phyloP scores from a whole-genome alignment of 2,888 invertebrate genomes.

The Idaea dimidiata region DNA sequence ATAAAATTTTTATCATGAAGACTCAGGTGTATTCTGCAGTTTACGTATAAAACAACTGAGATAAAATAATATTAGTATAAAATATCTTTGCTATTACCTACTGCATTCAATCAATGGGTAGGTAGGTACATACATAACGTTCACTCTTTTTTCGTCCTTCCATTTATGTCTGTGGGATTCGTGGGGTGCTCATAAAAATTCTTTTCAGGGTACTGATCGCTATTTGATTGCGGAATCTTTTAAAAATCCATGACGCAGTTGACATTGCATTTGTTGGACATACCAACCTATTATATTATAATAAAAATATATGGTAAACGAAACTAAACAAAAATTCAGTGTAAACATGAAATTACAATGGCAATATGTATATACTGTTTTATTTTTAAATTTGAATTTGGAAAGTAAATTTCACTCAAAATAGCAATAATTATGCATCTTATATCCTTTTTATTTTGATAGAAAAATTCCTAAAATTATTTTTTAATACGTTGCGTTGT shows the following conservation, averaged over 20 bases:
- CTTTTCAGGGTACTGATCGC: conserved; percentile 66
- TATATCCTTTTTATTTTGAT: too few species aligned
- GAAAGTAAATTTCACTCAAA: too few species aligned
- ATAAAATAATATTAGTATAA: conserved; percentile 38
- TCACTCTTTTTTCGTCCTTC: conserved; percentile 41
- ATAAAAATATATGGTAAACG: too few species aligned
- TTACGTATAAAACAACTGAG: conserved; percentile 33
- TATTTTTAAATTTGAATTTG: too few species aligned
- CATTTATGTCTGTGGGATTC: conserved; percentile 57
- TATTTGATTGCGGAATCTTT: conserved; percentile 63
- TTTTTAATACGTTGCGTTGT: too few species aligned
- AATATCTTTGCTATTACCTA: conserved; percentile 25
- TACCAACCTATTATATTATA: too few species aligned
- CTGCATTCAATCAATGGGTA: conserved; percentile 54
- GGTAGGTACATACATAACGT: conserved; percentile 27
- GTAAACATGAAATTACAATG: too few species aligned
- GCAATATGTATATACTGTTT: too few species aligned
- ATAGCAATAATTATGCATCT: too few species aligned
- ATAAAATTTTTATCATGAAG: conserved; percentile 20
- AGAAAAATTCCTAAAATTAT: too few species aligned
- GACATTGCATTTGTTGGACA: not conserved
- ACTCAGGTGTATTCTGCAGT: conserved; percentile 23
- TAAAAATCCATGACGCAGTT: conserved; percentile 21
- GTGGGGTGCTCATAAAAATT: conserved; percentile 66
- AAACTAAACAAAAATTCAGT: too few species aligned